Evolutionary conservation across 2,888 invertebrate species (phyloP).

Genomic region (Erebia epiphron): DNA sequence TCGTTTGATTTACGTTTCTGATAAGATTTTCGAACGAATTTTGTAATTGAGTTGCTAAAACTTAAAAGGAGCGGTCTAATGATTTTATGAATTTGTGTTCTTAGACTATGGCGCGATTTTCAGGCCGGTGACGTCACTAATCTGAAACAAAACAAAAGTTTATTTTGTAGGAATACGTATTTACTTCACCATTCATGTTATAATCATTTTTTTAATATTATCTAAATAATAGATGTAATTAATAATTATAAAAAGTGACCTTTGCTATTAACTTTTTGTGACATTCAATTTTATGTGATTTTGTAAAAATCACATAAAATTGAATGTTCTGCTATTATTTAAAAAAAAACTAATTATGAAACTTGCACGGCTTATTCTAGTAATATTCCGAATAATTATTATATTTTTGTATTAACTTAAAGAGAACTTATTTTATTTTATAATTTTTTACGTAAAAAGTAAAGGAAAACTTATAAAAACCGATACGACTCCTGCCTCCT

Average conservation of each 20-base stretch:
- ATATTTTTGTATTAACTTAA: no score
- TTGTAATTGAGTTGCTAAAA: neutral
- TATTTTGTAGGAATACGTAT: neutral
- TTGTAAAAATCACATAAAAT: no score
- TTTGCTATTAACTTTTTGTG: no score
- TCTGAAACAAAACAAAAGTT: neutral
- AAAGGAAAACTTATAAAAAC: slow-evolving; percentile 10
- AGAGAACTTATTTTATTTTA: neutral
- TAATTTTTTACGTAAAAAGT: neutral
- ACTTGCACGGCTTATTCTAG: no score
- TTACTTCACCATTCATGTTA: no score
- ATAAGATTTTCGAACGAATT: neutral
- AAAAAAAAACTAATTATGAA: no score
- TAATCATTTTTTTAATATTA: neutral
- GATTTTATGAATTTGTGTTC: neutral
- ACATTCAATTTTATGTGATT: no score
- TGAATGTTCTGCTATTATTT: neutral
- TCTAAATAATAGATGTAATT: no score
- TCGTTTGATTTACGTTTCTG: neutral
- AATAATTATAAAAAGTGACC: no score
- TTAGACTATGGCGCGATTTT: neutral
- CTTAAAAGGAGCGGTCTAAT: neutral
- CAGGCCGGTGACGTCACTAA: neutral
- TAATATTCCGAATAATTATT: no score
- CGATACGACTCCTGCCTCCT: slow-evolving; percentile 56